Evolutionary conservation across 1,140 invertebrate genomes (phyloP), one percentile per base, ranked within the genome.

Genomic region (Cotesia chilonis): DNA sequence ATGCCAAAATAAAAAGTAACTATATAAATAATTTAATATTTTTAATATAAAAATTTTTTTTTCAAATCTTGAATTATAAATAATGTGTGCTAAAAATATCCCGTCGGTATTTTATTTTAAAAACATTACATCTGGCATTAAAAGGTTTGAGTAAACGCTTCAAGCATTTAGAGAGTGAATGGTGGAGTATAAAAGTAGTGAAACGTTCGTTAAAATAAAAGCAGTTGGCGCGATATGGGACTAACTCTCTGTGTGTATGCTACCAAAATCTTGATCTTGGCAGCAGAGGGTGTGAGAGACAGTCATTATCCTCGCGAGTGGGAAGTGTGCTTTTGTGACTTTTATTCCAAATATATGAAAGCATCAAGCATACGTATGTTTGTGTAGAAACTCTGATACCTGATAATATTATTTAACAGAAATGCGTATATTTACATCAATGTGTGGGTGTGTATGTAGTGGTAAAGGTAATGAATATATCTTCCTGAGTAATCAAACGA

Each of bases 231-330:
- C 20, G 17, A 20, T 10, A 47, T 47, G 41, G 10, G 41, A 28
- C 28, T 28, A 3, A 28, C 28, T 28, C 28, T 47, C 41, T 51
- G 64, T 14, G 51, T 47, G 12, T 66, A 28, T 28, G 28, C 28
- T 28, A 41, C 60, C n/a, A 41, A 65, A 55, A 51, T 55, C 28
- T 68, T 68, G 66, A 68, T 68, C 66, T 68, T 68, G 47, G 66
- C 51, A 68, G 28, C 35, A 55, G 9, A 35, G 47, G 6, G 66
- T 35, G 52, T 55, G 9, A 52, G 41, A 47, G 51, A 55, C 66
- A 35, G 66, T 68, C 66, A 68, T 68, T 68, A 68, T 51, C 52
- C 51, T 41, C 4, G 6, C 36, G 10, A 68, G 66, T 55, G 66
- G 14, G 28, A 68, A 68, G 54, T 55, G 47, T 51, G 54, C 66